Base-by-base conservation (phyloP, 2,113 vertebrate genomes). In the Vireo altiloquus region DNA sequence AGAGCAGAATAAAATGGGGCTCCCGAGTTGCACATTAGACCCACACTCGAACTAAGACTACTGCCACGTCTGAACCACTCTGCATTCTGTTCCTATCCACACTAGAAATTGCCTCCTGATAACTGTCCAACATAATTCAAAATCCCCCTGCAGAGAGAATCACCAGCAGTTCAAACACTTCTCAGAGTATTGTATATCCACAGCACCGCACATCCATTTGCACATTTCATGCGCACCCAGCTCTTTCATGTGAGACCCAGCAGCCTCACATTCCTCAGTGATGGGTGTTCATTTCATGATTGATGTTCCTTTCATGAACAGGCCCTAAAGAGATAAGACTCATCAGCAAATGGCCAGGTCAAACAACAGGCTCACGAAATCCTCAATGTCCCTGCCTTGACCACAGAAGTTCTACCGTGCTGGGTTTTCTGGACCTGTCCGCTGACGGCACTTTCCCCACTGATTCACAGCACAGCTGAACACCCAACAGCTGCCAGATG, bases 331-430 rank as follows among this genome's bases (percentile, higher is more conserved):
- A 85, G 69, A 91, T 0, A 1, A 46, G n/a, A 44, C 8, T n/a
- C 2, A 0, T 21, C 69, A 74, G 21, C 31, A 89, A 72, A 46
- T 2, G n/a, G 22, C 66, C 53, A 25, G 37, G 21, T 84, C 42
- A 74, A 72, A 61, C 9, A 47, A 42, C 50, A 82, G 0, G 2
- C 11, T 70, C 35, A 33, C 0, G 0, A 14, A 46, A 33, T 15
- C 61, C 47, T 64, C 59, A 47, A 3, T 2, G 5, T 49, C 9
- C 14, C 35, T 47, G 33, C 27, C 39, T 20, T 7, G 39, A 72
- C 59, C 5, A 1, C 52, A 78, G 8, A 49, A 74, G n/a, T 25
- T 31, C 37, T 63, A 13, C 47, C 6, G 2, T 2, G 11, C 25
- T 59, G 59, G 18, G 20, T 89, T 47, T 93, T 40, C 79, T 37